A percentile compares a stretch with the other conserved stretches of the same genome.
Conservation (phyloP, 2,888 invertebrate genomes). For the Oxycera nigricornis region DNA sequence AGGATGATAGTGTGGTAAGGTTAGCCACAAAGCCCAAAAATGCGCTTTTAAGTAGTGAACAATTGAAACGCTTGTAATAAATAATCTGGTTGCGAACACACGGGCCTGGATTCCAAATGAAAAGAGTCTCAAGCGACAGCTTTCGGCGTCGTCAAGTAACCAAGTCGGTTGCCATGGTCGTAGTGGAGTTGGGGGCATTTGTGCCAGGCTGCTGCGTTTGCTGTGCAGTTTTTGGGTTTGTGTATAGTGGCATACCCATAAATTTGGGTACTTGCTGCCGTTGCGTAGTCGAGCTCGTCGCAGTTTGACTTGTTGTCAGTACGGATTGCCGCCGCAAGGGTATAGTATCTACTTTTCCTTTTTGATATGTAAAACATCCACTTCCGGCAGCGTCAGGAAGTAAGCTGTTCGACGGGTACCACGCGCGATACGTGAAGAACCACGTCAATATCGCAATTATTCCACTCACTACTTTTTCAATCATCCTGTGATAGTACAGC, state of each 20-base stretch:
- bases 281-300: background rate
- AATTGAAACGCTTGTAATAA: conserved; percentile 5
- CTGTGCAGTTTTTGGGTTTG: conserved; percentile 45
- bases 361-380: conserved; percentile 80
- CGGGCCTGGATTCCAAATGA: background rate
- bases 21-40: background rate
- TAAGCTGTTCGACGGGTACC: conserved; percentile 71
- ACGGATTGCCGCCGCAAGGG: conserved; percentile 52
- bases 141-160: conserved; percentile 22
- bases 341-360: conserved; percentile 58
- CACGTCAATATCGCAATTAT: conserved; percentile 86
- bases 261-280: conserved; percentile 65
- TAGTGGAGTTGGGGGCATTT: background rate
- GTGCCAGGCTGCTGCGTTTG: background rate
- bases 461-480: conserved; percentile 92
- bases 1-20: background rate
- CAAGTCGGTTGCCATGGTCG: background rate
- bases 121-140: background rate
- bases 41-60: background rate
- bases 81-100: background rate
- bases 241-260: conserved; percentile 81
- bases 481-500: conserved; percentile 94
- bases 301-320: conserved; percentile 8
- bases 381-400: conserved; percentile 78
- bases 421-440: conserved; percentile 87